Percentiles rank a stretch among this genome's conserved stretches.
Conservation (phyloP, 2,113 vertebrate genomes). For the Stercorarius parasiticus region DNA sequence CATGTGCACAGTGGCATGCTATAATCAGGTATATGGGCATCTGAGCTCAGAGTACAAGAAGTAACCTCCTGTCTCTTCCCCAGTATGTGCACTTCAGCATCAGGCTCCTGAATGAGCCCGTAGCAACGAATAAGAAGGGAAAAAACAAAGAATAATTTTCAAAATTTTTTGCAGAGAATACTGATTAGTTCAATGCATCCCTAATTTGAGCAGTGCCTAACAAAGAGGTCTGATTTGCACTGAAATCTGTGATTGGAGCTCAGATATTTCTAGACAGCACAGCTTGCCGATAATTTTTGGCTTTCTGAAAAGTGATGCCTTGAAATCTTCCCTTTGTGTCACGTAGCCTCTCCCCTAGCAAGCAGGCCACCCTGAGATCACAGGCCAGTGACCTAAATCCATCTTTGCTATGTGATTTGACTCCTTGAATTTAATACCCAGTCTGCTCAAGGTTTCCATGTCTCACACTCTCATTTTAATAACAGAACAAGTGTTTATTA, state of each 20-base stretch:
- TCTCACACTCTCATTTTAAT: neutral
- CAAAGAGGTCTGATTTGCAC: slow-evolving; percentile 58
- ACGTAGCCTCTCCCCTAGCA: neutral
- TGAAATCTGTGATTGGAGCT: slow-evolving; percentile 3
- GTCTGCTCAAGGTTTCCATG: neutral
- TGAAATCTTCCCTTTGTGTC: neutral
- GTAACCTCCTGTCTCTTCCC: neutral
- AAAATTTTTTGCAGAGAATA: neutral
- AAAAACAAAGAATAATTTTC: neutral
- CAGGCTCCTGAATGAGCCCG: neutral
- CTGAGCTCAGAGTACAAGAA: neutral
- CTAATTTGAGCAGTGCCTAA: slow-evolving; percentile 42
- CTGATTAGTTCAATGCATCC: slow-evolving; percentile 42
- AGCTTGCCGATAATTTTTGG: slow-evolving; percentile 37
- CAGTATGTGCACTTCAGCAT: neutral
- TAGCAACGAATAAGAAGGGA: neutral
- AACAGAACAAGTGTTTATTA: neutral
- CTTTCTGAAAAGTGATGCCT: neutral
- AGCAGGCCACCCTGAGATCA: neutral
- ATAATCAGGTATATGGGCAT: neutral
- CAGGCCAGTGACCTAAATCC: neutral
- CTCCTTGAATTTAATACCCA: neutral
- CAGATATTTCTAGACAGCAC: slow-evolving; percentile 38
- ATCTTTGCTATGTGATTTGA: neutral
- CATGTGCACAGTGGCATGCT: accelerated